These are phyloP conservation scores for Netelia fuscicornis DNA, from an alignment of 2,888 invertebrate species.

Conservation along the genomic window DNA sequence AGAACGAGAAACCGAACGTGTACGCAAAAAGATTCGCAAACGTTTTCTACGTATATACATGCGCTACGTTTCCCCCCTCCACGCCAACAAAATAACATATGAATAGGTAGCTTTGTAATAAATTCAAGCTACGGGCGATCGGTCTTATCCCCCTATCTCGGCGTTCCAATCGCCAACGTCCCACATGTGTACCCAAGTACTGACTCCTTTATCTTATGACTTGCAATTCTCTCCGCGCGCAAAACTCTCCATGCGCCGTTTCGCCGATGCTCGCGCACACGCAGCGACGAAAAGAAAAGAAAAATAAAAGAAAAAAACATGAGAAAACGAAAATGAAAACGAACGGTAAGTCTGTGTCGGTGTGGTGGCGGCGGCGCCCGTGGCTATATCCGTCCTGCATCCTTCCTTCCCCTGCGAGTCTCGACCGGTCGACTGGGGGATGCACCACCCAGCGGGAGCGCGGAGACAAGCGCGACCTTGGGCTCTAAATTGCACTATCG, in stretches of 20 bases:
- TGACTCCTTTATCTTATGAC: slow-evolving; percentile 70
- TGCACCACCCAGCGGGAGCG: slow-evolving; percentile 51
- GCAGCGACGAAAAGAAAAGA: slow-evolving; percentile 20
- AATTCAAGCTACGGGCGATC: slow-evolving; percentile 71
- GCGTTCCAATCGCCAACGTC: slow-evolving; percentile 61
- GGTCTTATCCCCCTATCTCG: slow-evolving; percentile 65
- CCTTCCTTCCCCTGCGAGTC: slow-evolving; percentile 18
- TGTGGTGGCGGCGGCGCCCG: slow-evolving; percentile 53
- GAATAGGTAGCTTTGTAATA: slow-evolving; percentile 71
- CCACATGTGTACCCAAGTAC: slow-evolving; percentile 69
- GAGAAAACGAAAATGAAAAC: slow-evolving; percentile 47
- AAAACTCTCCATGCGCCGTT: slow-evolving; percentile 43
- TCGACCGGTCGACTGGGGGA: background rate
- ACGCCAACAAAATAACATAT: slow-evolving; percentile 49
- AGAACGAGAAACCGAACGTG: background rate
- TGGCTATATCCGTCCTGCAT: slow-evolving; percentile 45
- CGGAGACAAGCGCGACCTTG: slow-evolving; percentile 57
- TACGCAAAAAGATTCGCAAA: background rate
- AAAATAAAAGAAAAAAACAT: slow-evolving; percentile 1
- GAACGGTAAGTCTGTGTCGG: slow-evolving; percentile 28
- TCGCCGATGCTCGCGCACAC: slow-evolving; percentile 36
- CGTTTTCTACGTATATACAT: background rate
- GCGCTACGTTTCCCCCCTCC: background rate
- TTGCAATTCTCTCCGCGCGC: slow-evolving; percentile 55
- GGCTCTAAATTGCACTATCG: slow-evolving; percentile 62